Evolutionary conservation across 2,797 vertebrate genomes (phyloP), one percentile per base, ranked within the genome.

Genomic region (Pagetopsis macropterus): DNA sequence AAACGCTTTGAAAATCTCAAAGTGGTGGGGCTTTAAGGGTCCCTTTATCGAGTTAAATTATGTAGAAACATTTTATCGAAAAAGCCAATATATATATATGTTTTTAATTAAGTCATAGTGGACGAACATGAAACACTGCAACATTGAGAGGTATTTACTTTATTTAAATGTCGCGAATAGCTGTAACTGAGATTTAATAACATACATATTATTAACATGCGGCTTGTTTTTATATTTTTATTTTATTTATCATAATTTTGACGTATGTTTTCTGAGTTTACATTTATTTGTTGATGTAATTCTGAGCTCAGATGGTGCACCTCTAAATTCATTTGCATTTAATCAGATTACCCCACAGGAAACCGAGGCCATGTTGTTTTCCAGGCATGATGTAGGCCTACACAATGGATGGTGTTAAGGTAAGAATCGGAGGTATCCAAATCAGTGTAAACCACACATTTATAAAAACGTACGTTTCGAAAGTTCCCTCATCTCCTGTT

Each of bases 391-490:
- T 58, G 11, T 5, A n/a, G 59, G 45, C 60, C 45, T 37, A 23
- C 33, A 58, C 7, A 40, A 40, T 19, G 21, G 9, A 17, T 2
- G 9, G 33, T 17, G 31, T 5, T 4, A 9, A 9, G 33, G 33
- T 37, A 37, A 37, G 16, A n/a, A 31, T 6, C 17, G 43, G 43
- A 27, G 37, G 13, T 15, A 51, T 11, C 16, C 4, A 31, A 19
- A 65, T 7, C 31, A 50, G 45, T 0, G 6, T 6, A 14, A 10
- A 33, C 2, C 17, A n/a, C 17, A 13, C 1, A 51, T 19, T 9
- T 31, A 0, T n/a, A 13, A 21, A 0, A 14, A 62, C 72, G 55
- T 4, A 87, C 83, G 70, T 72, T 58, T 75, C 40, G 1, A 60
- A 49, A 73, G 15, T 21, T 2, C 14, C 16, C 46, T 40, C 37